phyloP scores from a whole-genome alignment of 2,797 vertebrate genomes.

The Pygocentrus nattereri region DNA sequence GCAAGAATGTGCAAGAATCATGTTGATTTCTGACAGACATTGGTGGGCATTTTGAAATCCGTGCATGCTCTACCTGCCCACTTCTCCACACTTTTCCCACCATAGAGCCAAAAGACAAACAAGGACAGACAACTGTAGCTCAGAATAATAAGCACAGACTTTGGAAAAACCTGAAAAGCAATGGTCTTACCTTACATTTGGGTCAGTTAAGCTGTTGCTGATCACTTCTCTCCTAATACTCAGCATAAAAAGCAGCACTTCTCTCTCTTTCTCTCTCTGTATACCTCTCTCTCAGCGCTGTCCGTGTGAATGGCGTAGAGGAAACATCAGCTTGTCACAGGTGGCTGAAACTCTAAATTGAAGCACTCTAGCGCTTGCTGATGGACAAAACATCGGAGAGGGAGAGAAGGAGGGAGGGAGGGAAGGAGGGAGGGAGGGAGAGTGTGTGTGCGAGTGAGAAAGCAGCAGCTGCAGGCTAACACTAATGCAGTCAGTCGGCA shows the following conservation, averaged over 20 bases:
- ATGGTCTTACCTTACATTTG: constrained; percentile 83
- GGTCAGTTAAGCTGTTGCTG: constrained; percentile 62
- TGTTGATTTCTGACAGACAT: background rate
- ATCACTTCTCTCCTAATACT: constrained; percentile 51
- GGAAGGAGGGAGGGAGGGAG: constrained; percentile 23
- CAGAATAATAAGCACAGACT: constrained; percentile 40
- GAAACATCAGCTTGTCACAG: constrained; percentile 74
- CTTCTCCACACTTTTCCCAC: constrained; percentile 1
- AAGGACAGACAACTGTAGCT: background rate
- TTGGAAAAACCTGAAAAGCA: constrained; percentile 50
- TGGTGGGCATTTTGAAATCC: background rate
- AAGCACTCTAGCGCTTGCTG: constrained; percentile 58
- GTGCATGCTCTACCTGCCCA: background rate
- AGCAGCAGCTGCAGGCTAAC: constrained; percentile 58
- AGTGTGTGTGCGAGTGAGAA: constrained; percentile 15
- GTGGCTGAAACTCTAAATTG: constrained; percentile 75
- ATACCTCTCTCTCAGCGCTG: constrained; percentile 43
- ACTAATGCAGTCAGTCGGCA: constrained; percentile 65
- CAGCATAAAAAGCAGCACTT: constrained; percentile 39
- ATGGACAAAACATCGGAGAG: constrained; percentile 53
- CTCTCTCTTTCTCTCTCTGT: constrained; percentile 14
- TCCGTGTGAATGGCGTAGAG: constrained; percentile 65
- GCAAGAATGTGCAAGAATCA: background rate
- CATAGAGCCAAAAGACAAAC: constrained; percentile 40
- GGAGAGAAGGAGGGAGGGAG: constrained; percentile 48